A percentile compares a stretch with the other conserved stretches of the same genome.
Evolutionary conservation across 2,888 invertebrate genomes (phyloP).

Genomic region (Andrena bicolor): DNA sequence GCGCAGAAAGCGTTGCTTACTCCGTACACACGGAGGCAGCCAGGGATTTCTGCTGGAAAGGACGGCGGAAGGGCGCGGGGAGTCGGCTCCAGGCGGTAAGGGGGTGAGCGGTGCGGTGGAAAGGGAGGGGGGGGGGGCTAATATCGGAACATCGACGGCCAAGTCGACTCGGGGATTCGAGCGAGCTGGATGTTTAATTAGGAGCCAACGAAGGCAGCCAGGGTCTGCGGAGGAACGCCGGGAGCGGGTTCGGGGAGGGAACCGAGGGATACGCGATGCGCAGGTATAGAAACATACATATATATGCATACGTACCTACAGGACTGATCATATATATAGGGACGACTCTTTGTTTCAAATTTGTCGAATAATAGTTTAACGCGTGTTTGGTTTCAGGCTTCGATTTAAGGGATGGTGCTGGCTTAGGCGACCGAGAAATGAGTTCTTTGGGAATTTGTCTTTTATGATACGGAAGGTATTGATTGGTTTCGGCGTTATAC

Average conservation of each 20-base stretch:
- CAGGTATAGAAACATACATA: conserved; percentile 70
- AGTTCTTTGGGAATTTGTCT: too few relatives aligned
- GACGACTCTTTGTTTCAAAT: conserved; percentile 25
- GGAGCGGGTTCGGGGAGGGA: conserved; percentile 42
- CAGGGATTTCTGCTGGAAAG: conserved; percentile 56
- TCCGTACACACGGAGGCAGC: conserved; percentile 59
- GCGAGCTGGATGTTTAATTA: conserved; percentile 84
- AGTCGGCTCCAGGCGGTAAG: conserved; percentile 18
- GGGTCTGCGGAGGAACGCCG: conserved; percentile 63
- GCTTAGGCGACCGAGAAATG: too few relatives aligned
- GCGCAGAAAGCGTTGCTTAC: conserved; percentile 64
- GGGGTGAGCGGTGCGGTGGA: conserved; percentile 43
- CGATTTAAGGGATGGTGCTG: too few relatives aligned
- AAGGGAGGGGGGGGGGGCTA: conserved; percentile 74
- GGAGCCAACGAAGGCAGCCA: conserved; percentile 80
- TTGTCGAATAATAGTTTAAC: conserved; percentile 26
- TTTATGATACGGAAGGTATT: too few relatives aligned
- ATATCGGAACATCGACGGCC: conserved; percentile 84
- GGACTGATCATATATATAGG: conserved; percentile 10
- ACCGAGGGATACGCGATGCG: conserved; percentile 62
- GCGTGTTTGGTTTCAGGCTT: neutral
- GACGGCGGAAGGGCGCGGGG: conserved; percentile 37
- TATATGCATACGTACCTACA: conserved; percentile 24
- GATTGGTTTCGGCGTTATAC: too few relatives aligned
- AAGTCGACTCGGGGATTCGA: conserved; percentile 81